Evolutionary conservation across 2,113 vertebrate genomes (phyloP), one percentile per base, ranked within the genome.

Genomic region (Sylvia atricapilla): DNA sequence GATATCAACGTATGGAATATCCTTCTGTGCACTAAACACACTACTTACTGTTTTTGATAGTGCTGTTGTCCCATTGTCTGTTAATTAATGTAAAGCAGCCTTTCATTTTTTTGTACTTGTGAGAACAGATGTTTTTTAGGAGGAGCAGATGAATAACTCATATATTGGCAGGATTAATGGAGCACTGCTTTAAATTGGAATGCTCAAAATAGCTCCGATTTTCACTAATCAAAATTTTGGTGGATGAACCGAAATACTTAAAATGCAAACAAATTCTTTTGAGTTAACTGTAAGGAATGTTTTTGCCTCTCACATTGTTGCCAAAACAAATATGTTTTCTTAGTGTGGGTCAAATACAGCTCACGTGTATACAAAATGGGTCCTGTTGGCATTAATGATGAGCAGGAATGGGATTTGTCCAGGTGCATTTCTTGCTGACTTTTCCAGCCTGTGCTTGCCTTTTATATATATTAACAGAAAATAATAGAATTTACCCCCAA

Each of bases 71-170:
- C 53, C 37, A 58, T 68, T 96, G 37, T 80, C 64, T 89, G 49
- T 74, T 87, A 84, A 76, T 95, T 86, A 82, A 85, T 67, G 64
- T 49, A 56, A 73, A 91, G 23, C 63, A 85, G 35, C 28, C 62
- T 89, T 92, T 95, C n/a, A 25, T 77, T 94, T 96, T 95, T 95
- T 85, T 88, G 33, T 88, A 35, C 76, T 78, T 95, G 46, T 72
- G 55, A 92, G 83, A 95, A 63, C 94, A 97, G 94, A 93, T 96
- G 95, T 93, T 95, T 73, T 96, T 91, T 25, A 92, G 93, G 75
- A 93, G 82, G 59, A 96, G 78, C 93, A 97, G 96, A 96, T 94
- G 85, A 95, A 66, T 69, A 91, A 66, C 47, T 69, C 79, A 19
- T 80, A 84, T 93, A 90, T 49, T 64, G 68, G 79, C 49, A 33